phyloP scores from a whole-genome alignment of 2,113 vertebrate genomes.

The Brachyistius frenatus region DNA sequence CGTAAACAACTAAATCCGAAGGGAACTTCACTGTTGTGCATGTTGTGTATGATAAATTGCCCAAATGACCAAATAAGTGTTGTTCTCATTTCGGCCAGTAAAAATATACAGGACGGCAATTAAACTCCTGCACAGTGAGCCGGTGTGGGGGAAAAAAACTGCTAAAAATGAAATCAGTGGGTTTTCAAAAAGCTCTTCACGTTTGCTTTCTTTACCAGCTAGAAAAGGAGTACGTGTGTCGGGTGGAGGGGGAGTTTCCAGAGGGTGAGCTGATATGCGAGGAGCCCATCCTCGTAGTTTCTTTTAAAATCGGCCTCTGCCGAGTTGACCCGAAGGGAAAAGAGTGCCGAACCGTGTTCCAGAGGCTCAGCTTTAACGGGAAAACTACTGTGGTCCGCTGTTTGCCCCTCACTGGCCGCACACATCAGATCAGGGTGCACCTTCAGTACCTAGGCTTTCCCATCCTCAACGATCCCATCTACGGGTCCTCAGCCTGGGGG shows the following conservation, averaged over 20 bases:
- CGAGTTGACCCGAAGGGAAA: slow-evolving; percentile 94
- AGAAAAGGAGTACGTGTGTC: slow-evolving; percentile 96
- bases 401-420: slow-evolving; percentile 92
- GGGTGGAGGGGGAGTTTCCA: slow-evolving; percentile 94
- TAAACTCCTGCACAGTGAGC: too few relatives aligned
- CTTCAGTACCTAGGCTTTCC: slow-evolving; percentile 95
- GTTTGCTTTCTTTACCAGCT: slow-evolving; percentile 80
- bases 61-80: too few relatives aligned
- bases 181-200: neutral
- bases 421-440: slow-evolving; percentile 97
- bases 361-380: slow-evolving; percentile 92
- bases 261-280: slow-evolving; percentile 88
- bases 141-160: too few relatives aligned
- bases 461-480: slow-evolving; percentile 96
- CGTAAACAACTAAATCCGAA: too few relatives aligned
- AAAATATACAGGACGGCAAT: too few relatives aligned
- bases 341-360: slow-evolving; percentile 90
- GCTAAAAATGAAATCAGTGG: too few relatives aligned
- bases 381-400: slow-evolving; percentile 91
- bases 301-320: slow-evolving; percentile 95
- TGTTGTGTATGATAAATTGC: too few relatives aligned
- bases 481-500: slow-evolving; percentile 94
- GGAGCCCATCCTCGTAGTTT: slow-evolving; percentile 94
- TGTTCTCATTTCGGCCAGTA: too few relatives aligned
- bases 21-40: too few relatives aligned